phyloP scores from a whole-genome alignment of 2,888 invertebrate genomes.

The Mesorhabditis spiculigera region DNA sequence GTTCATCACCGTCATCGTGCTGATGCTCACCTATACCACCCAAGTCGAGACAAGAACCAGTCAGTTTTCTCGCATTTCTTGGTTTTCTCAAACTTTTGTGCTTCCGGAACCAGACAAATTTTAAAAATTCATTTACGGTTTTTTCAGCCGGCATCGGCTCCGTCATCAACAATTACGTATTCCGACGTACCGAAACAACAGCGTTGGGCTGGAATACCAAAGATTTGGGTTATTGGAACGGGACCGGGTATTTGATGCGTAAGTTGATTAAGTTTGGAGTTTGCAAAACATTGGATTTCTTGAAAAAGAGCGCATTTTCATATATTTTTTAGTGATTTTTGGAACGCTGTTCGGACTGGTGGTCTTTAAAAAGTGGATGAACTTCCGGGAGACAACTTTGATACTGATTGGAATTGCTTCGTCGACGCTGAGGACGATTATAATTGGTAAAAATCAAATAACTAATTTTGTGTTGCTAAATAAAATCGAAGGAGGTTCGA shows the following conservation, averaged over 20 bases:
- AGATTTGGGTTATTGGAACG: slow-evolving; percentile 43
- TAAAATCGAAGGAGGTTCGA: no score
- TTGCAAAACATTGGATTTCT: no score
- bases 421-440: slow-evolving; percentile 19
- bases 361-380: slow-evolving; percentile 31
- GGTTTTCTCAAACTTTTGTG: not conserved
- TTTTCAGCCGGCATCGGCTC: slow-evolving; percentile 10
- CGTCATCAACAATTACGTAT: slow-evolving; percentile 35
- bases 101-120: no score
- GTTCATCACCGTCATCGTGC: slow-evolving; percentile 26
- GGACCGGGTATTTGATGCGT: slow-evolving; percentile 32
- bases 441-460: slow-evolving; percentile 17
- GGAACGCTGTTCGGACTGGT: slow-evolving; percentile 33
- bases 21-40: slow-evolving; percentile 37
- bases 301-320: no score
- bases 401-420: slow-evolving; percentile 38
- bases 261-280: slow-evolving; percentile 10
- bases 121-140: not conserved
- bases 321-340: slow-evolving; percentile 36
- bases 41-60: slow-evolving; percentile 34
- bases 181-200: slow-evolving; percentile 23
- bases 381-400: slow-evolving; percentile 36
- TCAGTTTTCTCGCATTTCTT: slow-evolving; percentile 16
- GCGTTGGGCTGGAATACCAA: slow-evolving; percentile 31
- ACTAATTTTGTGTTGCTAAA: no score